These are phyloP conservation scores for Loriculus beryllinus DNA, from an alignment of 2,797 vertebrate genomes.

Conservation along the genomic window DNA sequence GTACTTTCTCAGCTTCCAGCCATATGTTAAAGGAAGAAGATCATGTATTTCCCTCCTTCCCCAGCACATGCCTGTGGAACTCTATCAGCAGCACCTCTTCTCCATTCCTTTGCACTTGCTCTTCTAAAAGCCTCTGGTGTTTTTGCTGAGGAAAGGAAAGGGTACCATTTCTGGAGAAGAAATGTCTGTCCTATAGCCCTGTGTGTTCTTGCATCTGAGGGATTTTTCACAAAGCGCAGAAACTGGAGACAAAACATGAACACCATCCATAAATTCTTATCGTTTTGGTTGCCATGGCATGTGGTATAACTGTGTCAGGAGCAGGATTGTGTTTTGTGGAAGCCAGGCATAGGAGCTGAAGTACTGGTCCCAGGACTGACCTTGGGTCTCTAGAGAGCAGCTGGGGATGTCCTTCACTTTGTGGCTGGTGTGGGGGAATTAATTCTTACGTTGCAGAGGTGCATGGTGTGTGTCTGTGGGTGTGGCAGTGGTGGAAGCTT, in stretches of 20 bases:
- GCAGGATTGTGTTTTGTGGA: neutral
- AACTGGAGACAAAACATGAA: neutral
- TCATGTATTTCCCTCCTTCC: neutral
- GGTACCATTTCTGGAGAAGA: accelerated
- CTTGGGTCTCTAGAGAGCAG: neutral
- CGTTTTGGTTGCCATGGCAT: neutral
- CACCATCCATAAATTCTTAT: accelerated
- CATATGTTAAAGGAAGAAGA: neutral
- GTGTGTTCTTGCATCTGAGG: neutral
- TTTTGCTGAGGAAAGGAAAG: neutral
- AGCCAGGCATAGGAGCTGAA: neutral
- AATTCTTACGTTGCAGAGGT: neutral
- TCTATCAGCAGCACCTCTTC: neutral
- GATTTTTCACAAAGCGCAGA: neutral
- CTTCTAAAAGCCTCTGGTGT: neutral
- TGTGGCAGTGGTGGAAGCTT: neutral
- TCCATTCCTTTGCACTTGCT: neutral
- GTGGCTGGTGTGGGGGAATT: neutral
- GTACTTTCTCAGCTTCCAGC: neutral
- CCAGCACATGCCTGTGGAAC: neutral
- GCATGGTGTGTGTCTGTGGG: neutral
- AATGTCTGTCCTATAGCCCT: neutral
- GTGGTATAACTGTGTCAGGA: neutral
- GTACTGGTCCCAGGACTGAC: neutral
- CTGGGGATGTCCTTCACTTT: neutral